These are phyloP conservation scores for Cheirogaleus major DNA, from an alignment of 2,797 vertebrate species.

Conservation along the genomic window DNA sequence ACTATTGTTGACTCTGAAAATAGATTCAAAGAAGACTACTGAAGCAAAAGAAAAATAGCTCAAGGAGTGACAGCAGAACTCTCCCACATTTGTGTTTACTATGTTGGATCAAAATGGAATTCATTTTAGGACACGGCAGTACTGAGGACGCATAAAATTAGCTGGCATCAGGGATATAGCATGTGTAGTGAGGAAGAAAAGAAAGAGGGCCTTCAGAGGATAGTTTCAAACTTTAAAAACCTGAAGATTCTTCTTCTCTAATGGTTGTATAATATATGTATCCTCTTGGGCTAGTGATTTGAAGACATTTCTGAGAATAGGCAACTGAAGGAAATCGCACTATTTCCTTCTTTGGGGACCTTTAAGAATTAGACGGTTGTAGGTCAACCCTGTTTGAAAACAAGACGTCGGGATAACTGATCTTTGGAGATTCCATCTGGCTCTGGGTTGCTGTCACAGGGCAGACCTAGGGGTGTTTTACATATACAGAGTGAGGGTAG, in stretches of 20 bases:
- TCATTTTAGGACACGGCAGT: background rate
- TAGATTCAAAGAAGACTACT: slow-evolving; percentile 61
- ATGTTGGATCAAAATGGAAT: background rate
- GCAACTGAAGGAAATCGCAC: background rate
- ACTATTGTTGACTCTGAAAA: slow-evolving; percentile 79
- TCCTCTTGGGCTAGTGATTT: background rate
- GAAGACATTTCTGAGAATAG: background rate
- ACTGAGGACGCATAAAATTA: background rate
- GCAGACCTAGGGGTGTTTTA: background rate
- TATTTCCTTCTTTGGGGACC: background rate
- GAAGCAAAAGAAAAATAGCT: slow-evolving; percentile 59
- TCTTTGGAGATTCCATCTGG: background rate
- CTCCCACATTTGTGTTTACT: background rate
- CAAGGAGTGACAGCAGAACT: slow-evolving; percentile 22
- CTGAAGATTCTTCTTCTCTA: background rate
- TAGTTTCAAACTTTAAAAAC: background rate
- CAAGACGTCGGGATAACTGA: background rate
- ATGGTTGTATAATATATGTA: background rate
- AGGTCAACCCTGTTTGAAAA: background rate
- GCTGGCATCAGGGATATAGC: background rate
- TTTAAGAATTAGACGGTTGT: background rate
- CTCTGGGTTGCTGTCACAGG: background rate
- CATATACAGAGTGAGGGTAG: background rate
- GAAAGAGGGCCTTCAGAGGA: background rate
- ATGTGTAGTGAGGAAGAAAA: background rate